phyloP scores from a whole-genome alignment of 2,888 invertebrate species.

The Eupithecia inturbata region DNA sequence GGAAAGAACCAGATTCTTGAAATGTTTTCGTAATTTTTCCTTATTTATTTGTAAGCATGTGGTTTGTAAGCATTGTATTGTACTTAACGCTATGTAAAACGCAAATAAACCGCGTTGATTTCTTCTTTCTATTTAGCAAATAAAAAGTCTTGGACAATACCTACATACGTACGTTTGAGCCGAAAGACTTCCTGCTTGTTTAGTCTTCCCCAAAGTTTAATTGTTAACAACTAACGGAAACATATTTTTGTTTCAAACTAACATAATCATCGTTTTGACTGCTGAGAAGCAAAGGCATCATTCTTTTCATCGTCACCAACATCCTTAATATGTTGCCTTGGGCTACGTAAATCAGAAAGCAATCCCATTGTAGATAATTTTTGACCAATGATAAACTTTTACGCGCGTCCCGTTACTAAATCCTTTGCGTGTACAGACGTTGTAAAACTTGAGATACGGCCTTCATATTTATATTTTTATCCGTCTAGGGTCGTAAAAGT shows the following conservation, averaged over 20 bases:
- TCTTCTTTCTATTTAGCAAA: background rate
- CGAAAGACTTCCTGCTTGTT: background rate
- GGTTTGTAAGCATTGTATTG: background rate
- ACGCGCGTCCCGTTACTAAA: conserved; percentile 9
- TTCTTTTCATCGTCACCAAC: background rate
- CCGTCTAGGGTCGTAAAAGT: conserved; percentile 20
- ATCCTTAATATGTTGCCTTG: background rate
- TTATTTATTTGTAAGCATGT: background rate
- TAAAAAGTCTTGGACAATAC: background rate
- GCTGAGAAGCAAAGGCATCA: background rate
- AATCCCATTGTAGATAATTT: background rate
- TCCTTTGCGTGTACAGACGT: conserved; percentile 13
- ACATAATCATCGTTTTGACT: background rate
- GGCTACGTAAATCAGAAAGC: background rate
- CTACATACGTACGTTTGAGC: background rate
- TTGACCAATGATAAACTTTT: conserved; percentile 18
- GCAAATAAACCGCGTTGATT: background rate
- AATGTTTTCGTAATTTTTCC: background rate
- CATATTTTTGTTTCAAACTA: background rate
- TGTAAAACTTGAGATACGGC: conserved; percentile 18
- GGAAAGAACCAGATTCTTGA: background rate
- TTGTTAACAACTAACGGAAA: background rate
- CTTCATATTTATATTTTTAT: conserved; percentile 29
- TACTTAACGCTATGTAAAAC: background rate
- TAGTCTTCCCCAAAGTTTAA: background rate